Evolutionary conservation across 2,113 vertebrate genomes (phyloP).

Genomic region (Empidonax traillii): DNA sequence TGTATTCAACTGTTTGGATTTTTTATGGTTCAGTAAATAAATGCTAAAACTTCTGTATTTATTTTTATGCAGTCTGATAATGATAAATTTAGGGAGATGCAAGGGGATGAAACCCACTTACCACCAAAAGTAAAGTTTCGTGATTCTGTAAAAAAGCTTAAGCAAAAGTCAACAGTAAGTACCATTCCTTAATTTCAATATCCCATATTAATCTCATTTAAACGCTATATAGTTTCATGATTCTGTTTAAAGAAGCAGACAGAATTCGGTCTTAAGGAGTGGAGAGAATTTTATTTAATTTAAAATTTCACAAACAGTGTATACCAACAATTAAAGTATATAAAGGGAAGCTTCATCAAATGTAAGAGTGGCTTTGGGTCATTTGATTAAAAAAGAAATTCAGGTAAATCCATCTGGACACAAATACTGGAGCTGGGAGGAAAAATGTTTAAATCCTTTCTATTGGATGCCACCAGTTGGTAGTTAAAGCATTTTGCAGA

Average conservation of each 20-base stretch:
- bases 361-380: background rate
- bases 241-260: background rate
- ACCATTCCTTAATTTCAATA: background rate
- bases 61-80: constrained; percentile 53
- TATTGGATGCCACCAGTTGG: background rate
- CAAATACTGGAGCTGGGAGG: background rate
- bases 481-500: background rate
- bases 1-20: background rate
- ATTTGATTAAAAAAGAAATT: background rate
- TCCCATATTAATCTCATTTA: background rate
- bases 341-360: background rate
- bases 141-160: constrained; percentile 63
- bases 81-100: background rate
- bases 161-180: constrained; percentile 71
- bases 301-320: background rate
- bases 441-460: background rate
- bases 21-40: background rate
- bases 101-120: constrained; percentile 27
- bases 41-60: background rate
- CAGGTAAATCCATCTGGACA: background rate
- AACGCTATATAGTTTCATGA: background rate
- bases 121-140: constrained; percentile 67
- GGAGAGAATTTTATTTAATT: background rate
- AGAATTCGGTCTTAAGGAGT: background rate
- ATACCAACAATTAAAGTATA: background rate